Evolutionary conservation across 2,888 invertebrate genomes (phyloP), one percentile per base, ranked within the genome.

Genomic region (Scaeva pyrastri): DNA sequence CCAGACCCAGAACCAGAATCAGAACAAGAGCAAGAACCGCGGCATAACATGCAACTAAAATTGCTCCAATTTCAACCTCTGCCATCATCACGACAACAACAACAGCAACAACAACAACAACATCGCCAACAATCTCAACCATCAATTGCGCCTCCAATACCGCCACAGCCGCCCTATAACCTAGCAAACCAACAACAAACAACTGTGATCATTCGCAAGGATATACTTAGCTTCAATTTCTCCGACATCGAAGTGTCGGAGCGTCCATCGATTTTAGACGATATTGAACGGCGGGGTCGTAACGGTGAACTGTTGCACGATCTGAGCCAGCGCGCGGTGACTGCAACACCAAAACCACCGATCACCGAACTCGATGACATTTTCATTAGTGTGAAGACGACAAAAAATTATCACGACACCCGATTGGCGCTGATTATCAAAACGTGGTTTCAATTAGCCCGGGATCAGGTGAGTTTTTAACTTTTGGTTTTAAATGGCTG

Each of bases 321-420:
- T 89, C 88, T 92, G 56, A 91, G 91, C 68, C 92, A 92, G 81
- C 90, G 91, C 43, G 92, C 92, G 64, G 92, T 92, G 64, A 92
- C 93, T 39, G 93, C 92, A 81, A 93, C 93, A 88, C 92, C 93
- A 41, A 92, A 94, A 89, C 94, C 95, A 80, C 94, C 94, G 84
- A 94, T 95, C 88, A 95, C 96, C 88, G 95, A 94, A 89, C 93
- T 97, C 89, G 95, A 96, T 93, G 98, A 98, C 93, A 94, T 98
- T 90, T 98, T 98, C 93, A 97, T 98, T 92, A 97, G 97, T 93
- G 98, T 99, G 75, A 99, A 99, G 94, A 98, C 98, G 87, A 97
- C 98, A 76, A 95, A 96, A 92, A 95, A 95, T 93, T 98, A 97
- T 93, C 98, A 98, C 92, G 93, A 95, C 88, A 95, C 96, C 70